These are phyloP conservation scores for Drosophila quadrilineata DNA, from an alignment of 1,140 invertebrate genomes.

Conservation along the genomic window DNA sequence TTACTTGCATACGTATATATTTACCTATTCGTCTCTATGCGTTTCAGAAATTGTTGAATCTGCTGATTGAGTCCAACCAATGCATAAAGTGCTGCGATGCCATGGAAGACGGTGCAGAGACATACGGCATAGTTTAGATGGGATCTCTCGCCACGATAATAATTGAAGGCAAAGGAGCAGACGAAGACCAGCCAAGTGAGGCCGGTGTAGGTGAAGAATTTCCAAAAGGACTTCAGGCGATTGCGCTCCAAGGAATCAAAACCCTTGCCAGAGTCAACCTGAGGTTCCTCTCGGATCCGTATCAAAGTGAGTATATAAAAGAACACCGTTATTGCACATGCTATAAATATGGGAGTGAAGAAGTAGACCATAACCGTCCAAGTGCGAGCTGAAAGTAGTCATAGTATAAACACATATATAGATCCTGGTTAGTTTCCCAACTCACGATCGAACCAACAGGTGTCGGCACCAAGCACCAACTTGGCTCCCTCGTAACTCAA, in stretches of 20 bases:
- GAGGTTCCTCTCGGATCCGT: slow-evolving; percentile 50
- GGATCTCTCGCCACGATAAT: slow-evolving; percentile 59
- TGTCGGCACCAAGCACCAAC: slow-evolving; percentile 62
- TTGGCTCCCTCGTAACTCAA: slow-evolving; percentile 50
- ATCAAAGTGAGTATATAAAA: slow-evolving; percentile 71
- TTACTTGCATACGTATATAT: neutral
- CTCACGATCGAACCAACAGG: slow-evolving; percentile 79
- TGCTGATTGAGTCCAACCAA: slow-evolving; percentile 71
- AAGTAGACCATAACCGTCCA: slow-evolving; percentile 71
- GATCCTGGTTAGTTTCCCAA: neutral
- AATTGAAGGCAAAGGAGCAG: slow-evolving; percentile 67
- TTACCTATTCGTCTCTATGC: slow-evolving; percentile 69
- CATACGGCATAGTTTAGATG: slow-evolving; percentile 75
- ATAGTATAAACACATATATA: neutral
- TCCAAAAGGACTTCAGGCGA: slow-evolving; percentile 73
- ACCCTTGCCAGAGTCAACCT: slow-evolving; percentile 49
- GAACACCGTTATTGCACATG: slow-evolving; percentile 58
- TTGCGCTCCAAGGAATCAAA: slow-evolving; percentile 60
- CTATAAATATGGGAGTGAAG: slow-evolving; percentile 64
- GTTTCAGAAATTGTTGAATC: slow-evolving; percentile 64
- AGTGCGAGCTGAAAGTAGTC: slow-evolving; percentile 49
- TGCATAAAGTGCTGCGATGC: slow-evolving; percentile 69
- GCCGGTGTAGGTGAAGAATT: slow-evolving; percentile 65
- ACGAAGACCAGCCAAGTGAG: slow-evolving; percentile 62
- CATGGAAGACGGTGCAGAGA: slow-evolving; percentile 64